Evolutionary conservation across 2,888 invertebrate species (phyloP).

Genomic region (Drosophila birchii): DNA sequence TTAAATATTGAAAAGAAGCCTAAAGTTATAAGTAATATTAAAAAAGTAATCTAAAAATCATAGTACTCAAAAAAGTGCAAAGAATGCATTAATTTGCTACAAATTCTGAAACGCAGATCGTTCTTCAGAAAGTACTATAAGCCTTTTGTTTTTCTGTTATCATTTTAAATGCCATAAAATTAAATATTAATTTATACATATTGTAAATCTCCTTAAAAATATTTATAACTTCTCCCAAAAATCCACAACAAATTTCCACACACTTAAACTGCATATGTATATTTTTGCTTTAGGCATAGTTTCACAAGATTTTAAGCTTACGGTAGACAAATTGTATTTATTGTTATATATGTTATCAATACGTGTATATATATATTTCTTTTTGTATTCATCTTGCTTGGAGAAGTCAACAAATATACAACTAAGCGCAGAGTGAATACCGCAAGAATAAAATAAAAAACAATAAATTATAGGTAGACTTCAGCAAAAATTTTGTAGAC

Average conservation of each 20-base stretch:
- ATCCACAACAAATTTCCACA: not conserved
- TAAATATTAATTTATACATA: no score
- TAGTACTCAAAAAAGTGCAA: no score
- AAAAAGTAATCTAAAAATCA: no score
- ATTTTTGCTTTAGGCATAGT: conserved; percentile 31
- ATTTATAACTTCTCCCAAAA: not conserved
- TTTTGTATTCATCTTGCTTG: conserved; percentile 25
- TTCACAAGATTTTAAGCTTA: conserved; percentile 32
- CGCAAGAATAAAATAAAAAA: conserved; percentile 1
- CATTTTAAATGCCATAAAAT: no score
- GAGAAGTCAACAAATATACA: conserved; percentile 43
- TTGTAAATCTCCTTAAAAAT: not conserved
- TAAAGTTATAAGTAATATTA: no score
- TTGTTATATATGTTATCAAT: conserved; percentile 28
- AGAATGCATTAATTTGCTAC: no score
- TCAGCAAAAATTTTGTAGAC: conserved; percentile 68
- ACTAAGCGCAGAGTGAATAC: conserved; percentile 36
- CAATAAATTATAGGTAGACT: conserved; percentile 58
- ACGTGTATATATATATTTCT: conserved; percentile 16
- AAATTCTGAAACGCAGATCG: no score
- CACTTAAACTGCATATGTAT: conserved; percentile 27
- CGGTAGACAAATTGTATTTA: conserved; percentile 35
- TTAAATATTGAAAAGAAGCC: not conserved
- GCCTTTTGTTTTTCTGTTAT: no score
- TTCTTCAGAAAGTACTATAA: no score